Percentiles rank a stretch among this genome's conserved stretches.
These are phyloP conservation scores for Myripristis jacobus DNA, from an alignment of 2,797 vertebrate genomes.

Conservation along the genomic window DNA sequence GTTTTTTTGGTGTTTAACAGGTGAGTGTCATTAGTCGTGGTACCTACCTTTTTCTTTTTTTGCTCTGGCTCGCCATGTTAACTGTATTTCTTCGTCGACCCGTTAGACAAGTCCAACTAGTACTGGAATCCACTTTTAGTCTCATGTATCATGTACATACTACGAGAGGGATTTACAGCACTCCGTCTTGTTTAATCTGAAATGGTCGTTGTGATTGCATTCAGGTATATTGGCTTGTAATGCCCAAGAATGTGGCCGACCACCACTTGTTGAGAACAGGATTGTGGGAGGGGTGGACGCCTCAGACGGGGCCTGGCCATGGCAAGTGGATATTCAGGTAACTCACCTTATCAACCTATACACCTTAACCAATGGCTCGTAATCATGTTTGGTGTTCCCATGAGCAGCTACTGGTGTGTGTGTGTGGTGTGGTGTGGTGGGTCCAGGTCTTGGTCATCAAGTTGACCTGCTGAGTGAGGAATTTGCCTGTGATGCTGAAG, in stretches of 20 bases:
- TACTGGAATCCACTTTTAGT: not conserved
- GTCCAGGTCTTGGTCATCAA: conserved; percentile 20
- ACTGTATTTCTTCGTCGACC: conserved; percentile 20
- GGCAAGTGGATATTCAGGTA: conserved; percentile 85
- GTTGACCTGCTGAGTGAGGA: conserved; percentile 49
- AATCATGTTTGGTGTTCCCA: too few relatives aligned
- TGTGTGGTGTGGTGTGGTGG: not conserved
- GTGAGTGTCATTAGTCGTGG: conserved; percentile 51
- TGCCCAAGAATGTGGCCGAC: conserved; percentile 76
- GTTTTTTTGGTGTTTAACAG: conserved; percentile 53
- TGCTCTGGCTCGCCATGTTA: conserved; percentile 6
- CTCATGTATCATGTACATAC: too few relatives aligned
- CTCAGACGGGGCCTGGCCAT: conserved; percentile 79
- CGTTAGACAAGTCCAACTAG: not conserved
- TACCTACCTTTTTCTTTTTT: fast-evolving
- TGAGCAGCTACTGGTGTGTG: not conserved
- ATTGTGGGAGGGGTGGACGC: conserved; percentile 81
- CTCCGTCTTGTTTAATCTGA: too few relatives aligned
- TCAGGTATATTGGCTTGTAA: conserved; percentile 49
- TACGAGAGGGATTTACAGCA: too few relatives aligned
- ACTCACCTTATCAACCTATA: not conserved
- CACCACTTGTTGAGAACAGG: conserved; percentile 63
- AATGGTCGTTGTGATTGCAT: not conserved
- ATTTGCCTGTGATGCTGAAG: conserved; percentile 46
- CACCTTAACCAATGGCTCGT: not conserved